Base-by-base conservation (phyloP, 2,797 vertebrate genomes). In the Nyctibius grandis region DNA sequence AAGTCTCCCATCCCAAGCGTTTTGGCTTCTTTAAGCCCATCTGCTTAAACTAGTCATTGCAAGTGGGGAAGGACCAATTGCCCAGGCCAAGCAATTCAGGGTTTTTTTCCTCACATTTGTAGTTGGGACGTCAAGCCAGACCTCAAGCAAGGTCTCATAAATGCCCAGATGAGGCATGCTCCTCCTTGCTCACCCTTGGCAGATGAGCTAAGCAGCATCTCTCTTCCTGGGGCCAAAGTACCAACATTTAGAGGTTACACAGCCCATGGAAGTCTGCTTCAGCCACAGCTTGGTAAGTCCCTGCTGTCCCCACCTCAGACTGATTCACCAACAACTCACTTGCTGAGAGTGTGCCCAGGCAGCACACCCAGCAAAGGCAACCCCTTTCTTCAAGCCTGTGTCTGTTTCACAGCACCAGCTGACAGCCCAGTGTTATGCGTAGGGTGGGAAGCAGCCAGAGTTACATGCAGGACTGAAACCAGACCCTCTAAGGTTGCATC, bases 371-470 rank as follows among this genome's bases (percentile, higher is more conserved):
- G 28, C 8, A 45, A 50, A 75, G 17, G 6, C 28, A 57, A 19
- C 3, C 9, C 19, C n/a, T 57, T 68, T 15, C 34, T 45, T 50
- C 56, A 22, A 15, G 28, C 42, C 48, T 29, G 15, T 21, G 33
- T 7, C 40, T 44, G 33, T 53, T 53, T 16, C 81, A 29, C 5
- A 16, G 60, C 59, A 34, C 44, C 74, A 45, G 17, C 38, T 33
- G 34, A 36, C 48, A 36, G 33, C 22, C 17, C 1, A 0, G 20
- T 9, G 19, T 38, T 11, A 38, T 0, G 1, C 0, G 1, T 11
- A n/a, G 48, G 47, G 31, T 42, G 40, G 47, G 40, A 73, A 91
- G 40, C 47, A 73, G 38, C 26, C 22, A 6, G 19, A 34, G 34
- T 17, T 79, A 48, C 20, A 16, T 3, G 9, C 6, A 22, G 60